These are phyloP conservation scores for Siniperca scherzeri DNA, from an alignment of 2,797 vertebrate genomes.

Conservation along the genomic window DNA sequence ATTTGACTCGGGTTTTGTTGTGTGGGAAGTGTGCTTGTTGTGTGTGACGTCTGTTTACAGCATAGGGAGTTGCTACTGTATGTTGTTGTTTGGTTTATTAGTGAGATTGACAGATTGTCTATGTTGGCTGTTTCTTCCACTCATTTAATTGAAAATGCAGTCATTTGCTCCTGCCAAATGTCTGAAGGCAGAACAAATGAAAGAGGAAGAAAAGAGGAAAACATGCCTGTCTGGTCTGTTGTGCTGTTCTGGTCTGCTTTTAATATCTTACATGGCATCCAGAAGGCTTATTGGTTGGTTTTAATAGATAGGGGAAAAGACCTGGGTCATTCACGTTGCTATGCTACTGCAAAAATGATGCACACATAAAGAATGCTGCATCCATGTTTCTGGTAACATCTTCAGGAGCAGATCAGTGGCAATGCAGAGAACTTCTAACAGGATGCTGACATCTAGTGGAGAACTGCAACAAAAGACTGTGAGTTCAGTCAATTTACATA, in stretches of 20 bases:
- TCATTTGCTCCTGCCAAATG: slow-evolving; percentile 34
- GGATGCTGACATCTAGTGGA: slow-evolving; percentile 79
- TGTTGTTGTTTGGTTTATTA: slow-evolving; percentile 43
- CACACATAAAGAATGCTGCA: slow-evolving; percentile 10
- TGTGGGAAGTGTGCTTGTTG: slow-evolving; percentile 31
- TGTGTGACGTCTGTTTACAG: slow-evolving; percentile 44
- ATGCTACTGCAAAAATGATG: slow-evolving; percentile 30
- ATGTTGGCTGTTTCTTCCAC: slow-evolving; percentile 16
- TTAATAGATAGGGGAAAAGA: background rate
- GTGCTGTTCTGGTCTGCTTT: slow-evolving; percentile 24
- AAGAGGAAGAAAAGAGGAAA: slow-evolving; percentile 1
- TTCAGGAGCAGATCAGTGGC: slow-evolving; percentile 2
- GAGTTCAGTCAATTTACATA: background rate
- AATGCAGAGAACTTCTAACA: slow-evolving; percentile 33
- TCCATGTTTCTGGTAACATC: slow-evolving; percentile 6
- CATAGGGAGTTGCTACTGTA: slow-evolving; percentile 27
- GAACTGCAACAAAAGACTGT: background rate
- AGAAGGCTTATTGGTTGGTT: slow-evolving; percentile 25
- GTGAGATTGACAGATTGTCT: slow-evolving; percentile 55
- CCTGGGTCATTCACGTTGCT: slow-evolving; percentile 40
- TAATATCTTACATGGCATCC: slow-evolving; percentile 22
- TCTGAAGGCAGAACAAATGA: slow-evolving; percentile 24
- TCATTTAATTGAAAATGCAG: slow-evolving; percentile 45
- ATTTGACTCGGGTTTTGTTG: slow-evolving; percentile 56
- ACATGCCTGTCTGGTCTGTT: slow-evolving; percentile 12